Percentiles rank a stretch among this genome's conserved stretches.
Conservation (phyloP, 2,113 vertebrate species). For the Zootoca vivipara region DNA sequence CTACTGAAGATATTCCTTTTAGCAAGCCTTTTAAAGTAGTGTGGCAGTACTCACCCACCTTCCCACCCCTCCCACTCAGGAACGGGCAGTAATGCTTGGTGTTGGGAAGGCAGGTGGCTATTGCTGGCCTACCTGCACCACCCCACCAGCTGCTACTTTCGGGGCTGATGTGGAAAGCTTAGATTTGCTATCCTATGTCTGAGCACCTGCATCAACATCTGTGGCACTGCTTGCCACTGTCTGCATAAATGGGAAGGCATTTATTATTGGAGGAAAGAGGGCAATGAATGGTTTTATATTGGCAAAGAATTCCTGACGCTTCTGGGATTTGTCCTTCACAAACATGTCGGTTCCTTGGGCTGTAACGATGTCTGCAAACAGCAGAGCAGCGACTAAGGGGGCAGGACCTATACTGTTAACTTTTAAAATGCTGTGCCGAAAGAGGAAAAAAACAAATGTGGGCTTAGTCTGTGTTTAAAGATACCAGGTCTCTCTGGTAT, state of each 20-base stretch:
- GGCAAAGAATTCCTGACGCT: neutral
- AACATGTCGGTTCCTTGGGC: too few species aligned
- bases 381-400: neutral
- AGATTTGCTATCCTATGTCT: neutral
- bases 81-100: too few species aligned
- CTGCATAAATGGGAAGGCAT: neutral
- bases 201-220: neutral
- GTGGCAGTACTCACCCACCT: too few species aligned
- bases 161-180: too few species aligned
- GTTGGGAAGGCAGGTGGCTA: too few species aligned
- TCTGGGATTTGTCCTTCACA: neutral
- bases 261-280: neutral
- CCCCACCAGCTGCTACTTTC: too few species aligned
- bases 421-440: neutral
- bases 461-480: conserved; percentile 7
- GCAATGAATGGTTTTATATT: neutral
- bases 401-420: neutral
- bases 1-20: too few species aligned
- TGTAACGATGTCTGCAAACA: neutral
- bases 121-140: too few species aligned
- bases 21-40: too few species aligned
- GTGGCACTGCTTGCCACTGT: neutral
- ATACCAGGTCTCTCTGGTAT: neutral
- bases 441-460: neutral
- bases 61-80: too few species aligned